These are phyloP conservation scores for Scolopax rusticola DNA, from an alignment of 2,797 vertebrate genomes.

Conservation along the genomic window DNA sequence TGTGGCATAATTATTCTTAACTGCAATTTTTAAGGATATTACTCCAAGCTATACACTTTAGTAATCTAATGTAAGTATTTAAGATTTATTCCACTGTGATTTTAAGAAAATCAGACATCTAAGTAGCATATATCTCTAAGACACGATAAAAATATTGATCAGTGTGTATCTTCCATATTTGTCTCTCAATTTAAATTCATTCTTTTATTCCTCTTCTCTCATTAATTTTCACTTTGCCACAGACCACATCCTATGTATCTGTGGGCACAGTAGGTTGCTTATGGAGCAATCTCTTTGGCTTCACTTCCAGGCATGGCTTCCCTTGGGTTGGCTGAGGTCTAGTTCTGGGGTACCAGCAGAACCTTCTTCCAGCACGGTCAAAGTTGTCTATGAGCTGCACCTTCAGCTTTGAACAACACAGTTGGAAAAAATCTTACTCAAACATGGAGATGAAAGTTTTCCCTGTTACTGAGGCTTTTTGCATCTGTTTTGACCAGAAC, in stretches of 20 bases:
- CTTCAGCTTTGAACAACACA: neutral
- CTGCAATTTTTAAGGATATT: neutral
- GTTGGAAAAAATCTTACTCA: neutral
- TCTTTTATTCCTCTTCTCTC: neutral
- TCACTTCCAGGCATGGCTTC: neutral
- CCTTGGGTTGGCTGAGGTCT: neutral
- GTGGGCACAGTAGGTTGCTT: neutral
- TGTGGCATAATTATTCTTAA: neutral
- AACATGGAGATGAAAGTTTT: neutral
- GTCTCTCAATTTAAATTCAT: neutral
- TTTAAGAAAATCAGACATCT: neutral
- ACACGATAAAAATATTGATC: neutral
- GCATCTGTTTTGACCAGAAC: neutral
- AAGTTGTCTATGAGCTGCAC: neutral
- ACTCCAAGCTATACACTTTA: neutral
- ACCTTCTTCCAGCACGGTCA: neutral
- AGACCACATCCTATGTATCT: neutral
- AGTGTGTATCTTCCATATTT: neutral
- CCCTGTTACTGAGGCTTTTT: fast-evolving
- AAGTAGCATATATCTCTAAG: neutral
- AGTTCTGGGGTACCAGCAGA: neutral
- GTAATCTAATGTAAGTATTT: neutral
- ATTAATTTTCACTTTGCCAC: neutral
- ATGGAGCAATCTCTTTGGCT: neutral
- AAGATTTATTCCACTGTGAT: neutral